A percentile compares a stretch with the other conserved stretches of the same genome.
Conservation (phyloP, 2,113 vertebrate genomes). For the human (Homo sapiens) region GRCh38 chr9:134336001-134336500, state of each 20-base stretch:
- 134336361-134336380: background rate
- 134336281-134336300: background rate
- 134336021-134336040: background rate
- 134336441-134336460: background rate
- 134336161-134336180: accelerated
- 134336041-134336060: background rate
- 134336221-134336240: background rate
- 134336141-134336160: accelerated
- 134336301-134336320: background rate
- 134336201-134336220: background rate
- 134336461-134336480: background rate
- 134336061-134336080: slow-evolving; percentile 72
- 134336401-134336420: no score
- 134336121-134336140: background rate
- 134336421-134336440: background rate
- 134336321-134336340: background rate
- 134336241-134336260: background rate
- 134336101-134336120: background rate
- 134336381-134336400: background rate
- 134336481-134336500: background rate
- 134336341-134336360: background rate
- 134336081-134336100: slow-evolving; percentile 49
- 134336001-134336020: slow-evolving; percentile 69
- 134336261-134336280: background rate
- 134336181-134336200: background rate